These are phyloP conservation scores for Halcyon badia DNA, from an alignment of 2,797 vertebrate species.

Conservation along the genomic window DNA sequence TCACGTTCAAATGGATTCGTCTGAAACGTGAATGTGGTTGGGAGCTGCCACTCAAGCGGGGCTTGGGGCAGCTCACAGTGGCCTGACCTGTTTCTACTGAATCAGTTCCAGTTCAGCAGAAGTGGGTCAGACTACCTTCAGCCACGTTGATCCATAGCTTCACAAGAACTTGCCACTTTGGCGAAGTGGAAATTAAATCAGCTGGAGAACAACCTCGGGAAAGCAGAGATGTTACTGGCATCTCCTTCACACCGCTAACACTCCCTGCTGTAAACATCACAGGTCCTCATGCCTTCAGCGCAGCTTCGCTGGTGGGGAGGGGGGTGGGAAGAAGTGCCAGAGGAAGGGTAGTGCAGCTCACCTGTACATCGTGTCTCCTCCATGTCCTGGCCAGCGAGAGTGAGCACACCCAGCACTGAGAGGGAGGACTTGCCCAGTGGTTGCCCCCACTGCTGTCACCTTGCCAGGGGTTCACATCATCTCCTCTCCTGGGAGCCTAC, in stretches of 20 bases:
- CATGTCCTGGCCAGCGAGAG: fast-evolving
- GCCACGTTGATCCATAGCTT: background rate
- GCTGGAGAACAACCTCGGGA: background rate
- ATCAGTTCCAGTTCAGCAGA: conserved; percentile 61
- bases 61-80: conserved; percentile 25
- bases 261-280: background rate
- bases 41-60: background rate
- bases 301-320: background rate
- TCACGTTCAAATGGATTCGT: background rate
- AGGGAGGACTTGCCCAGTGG: background rate
- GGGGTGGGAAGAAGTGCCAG: background rate
- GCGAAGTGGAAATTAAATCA: conserved; percentile 4
- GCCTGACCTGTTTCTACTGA: conserved; percentile 56
- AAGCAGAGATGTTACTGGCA: background rate
- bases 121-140: conserved; percentile 53
- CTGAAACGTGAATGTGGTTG: background rate
- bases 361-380: background rate
- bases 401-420: background rate
- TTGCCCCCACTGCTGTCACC: background rate
- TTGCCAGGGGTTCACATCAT: background rate
- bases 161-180: background rate
- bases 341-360: background rate
- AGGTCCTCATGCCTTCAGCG: background rate
- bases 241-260: background rate
- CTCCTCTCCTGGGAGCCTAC: background rate